Conservation (phyloP, 2,797 vertebrate genomes). For the Oreochromis mossambicus region DNA sequence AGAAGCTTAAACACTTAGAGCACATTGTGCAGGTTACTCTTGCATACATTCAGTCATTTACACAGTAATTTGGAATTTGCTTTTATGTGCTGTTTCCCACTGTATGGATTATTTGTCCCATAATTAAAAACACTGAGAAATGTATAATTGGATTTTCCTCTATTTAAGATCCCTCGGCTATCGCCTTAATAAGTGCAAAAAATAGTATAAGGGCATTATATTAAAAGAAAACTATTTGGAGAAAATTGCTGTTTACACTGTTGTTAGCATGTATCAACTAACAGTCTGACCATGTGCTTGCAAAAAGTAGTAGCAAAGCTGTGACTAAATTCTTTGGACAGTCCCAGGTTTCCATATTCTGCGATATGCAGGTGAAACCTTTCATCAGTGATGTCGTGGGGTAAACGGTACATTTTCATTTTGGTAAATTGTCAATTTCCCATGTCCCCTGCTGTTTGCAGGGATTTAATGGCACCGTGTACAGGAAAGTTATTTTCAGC, state of each 20-base stretch:
- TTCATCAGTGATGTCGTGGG: background rate
- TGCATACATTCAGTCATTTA: background rate
- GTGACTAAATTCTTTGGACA: background rate
- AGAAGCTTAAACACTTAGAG: background rate
- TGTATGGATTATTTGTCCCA: background rate
- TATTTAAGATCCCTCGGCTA: background rate
- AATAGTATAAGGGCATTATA: background rate
- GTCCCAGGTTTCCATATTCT: background rate
- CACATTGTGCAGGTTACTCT: background rate
- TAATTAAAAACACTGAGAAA: background rate
- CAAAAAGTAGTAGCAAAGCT: background rate
- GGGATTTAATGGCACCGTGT: background rate
- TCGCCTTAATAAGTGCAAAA: background rate
- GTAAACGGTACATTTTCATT: background rate
- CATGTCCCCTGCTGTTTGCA: background rate
- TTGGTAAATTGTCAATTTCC: background rate
- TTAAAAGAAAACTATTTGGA: background rate
- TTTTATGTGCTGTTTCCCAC: background rate
- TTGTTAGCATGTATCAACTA: background rate
- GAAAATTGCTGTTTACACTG: background rate
- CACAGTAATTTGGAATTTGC: background rate
- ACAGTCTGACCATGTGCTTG: background rate
- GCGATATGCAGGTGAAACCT: background rate
- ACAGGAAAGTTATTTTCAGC: background rate
- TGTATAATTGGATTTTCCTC: background rate